phyloP scores from a whole-genome alignment of 2,113 vertebrate species.

The Speoplatyrhinus poulsoni region DNA sequence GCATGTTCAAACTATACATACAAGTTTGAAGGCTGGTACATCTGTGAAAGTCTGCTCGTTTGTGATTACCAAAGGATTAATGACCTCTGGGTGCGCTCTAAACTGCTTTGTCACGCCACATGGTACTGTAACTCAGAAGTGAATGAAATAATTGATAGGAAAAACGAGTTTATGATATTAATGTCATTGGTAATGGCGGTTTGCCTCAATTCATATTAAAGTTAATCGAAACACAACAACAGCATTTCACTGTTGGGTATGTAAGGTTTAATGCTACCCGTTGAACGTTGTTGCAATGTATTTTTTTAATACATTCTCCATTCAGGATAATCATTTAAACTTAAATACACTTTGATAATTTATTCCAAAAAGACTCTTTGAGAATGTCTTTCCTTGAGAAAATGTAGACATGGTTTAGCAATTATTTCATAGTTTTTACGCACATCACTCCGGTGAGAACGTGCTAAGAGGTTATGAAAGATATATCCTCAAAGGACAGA shows the following conservation, averaged over 20 bases:
- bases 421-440: constrained; percentile 7
- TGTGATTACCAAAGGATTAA: constrained; percentile 58
- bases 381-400: background rate
- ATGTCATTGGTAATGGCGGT: too few species aligned
- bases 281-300: too few species aligned
- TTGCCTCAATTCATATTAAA: too few species aligned
- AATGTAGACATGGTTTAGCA: background rate
- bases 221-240: too few species aligned
- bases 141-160: background rate
- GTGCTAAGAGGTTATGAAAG: background rate
- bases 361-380: constrained; percentile 1
- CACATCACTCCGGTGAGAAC: constrained; percentile 11
- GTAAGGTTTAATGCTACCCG: too few species aligned
- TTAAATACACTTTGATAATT: too few species aligned
- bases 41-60: constrained; percentile 3
- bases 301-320: too few species aligned
- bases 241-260: too few species aligned
- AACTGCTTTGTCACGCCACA: constrained; percentile 51
- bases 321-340: too few species aligned
- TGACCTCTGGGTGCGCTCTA: constrained; percentile 55
- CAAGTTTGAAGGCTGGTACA: too few species aligned
- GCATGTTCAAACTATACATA: too few species aligned
- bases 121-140: constrained; percentile 27
- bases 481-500: background rate
- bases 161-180: too few species aligned